Evolutionary conservation across 1,140 invertebrate species (phyloP), one percentile per base, ranked within the genome.

Genomic region (Dreissena polymorpha): DNA sequence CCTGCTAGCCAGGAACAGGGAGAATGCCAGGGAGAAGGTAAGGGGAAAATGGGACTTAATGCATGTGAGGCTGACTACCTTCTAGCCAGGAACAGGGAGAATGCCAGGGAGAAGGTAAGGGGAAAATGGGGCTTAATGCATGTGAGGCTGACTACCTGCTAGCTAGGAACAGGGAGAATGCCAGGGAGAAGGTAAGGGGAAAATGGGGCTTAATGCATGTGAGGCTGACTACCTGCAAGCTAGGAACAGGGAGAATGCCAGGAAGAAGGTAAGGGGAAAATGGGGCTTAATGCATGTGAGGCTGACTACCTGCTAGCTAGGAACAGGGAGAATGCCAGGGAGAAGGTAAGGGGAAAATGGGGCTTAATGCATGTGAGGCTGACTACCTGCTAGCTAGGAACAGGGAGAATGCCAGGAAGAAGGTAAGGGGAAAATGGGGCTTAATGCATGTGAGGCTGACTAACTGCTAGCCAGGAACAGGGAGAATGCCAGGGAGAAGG

Each of bases 11-110:
- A 81, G 76, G 50, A 86, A 88, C 0, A 88, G 85, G 64, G 85
- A 87, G 63, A 65, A 57, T 27, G 85, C 87, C n/a, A 88, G 83
- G 79, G 83, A 89, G 74, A 88, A 78, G 67, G 90, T 90, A 84
- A 51, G 88, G 16, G 10, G 12, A 60, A 60, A 60, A n/a, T 18
- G 57, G 57, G 57, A 10, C 10, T 60, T 60, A 39, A 39, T 39
- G 39, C 39, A 39, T 39, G 39, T 64, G 89, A 90, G 60, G 86
- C 86, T 55, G 77, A 88, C 13, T 72, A 85, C 68, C 75, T 83
- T 13, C 27, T 89, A 63, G 77, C 75, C 18, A 81, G 76, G 50
- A 86, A 88, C 0, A 88, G 85, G 64, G 85, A 87, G 63, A 65
- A 57, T 27, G 85, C 87, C n/a, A 88, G 83, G 79, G 83, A 89